Percentiles rank a stretch among this genome's conserved stretches.
Conservation (phyloP, 2,797 vertebrate genomes). For the Rhincodon typus region DNA sequence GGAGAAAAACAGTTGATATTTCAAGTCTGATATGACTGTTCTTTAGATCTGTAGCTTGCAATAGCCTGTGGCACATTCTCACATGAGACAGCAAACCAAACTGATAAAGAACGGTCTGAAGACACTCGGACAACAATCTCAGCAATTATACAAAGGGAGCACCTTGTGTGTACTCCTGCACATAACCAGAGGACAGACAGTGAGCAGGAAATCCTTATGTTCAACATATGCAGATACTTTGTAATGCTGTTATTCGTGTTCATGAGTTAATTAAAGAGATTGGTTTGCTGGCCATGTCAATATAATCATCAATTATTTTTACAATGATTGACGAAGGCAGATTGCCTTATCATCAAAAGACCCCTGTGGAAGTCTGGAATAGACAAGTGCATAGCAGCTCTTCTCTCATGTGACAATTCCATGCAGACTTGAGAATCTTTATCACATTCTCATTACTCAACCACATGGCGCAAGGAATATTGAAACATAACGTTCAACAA, state of each 20-base stretch:
- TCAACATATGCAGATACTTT: not conserved
- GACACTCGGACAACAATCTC: no score
- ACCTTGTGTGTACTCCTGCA: not conserved
- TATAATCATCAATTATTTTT: not conserved
- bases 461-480: no score
- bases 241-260: not conserved
- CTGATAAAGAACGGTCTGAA: no score
- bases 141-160: not conserved
- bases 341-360: no score
- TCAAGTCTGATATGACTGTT: no score
- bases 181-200: not conserved
- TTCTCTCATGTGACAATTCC: not conserved
- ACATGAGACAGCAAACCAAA: no score
- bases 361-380: not conserved
- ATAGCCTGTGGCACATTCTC: no score
- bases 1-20: no score
- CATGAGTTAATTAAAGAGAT: not conserved
- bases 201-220: not conserved
- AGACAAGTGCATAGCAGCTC: not conserved
- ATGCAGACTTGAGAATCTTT: not conserved
- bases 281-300: not conserved
- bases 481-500: no score
- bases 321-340: not conserved
- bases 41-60: no score
- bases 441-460: not conserved